Conservation (phyloP, 2,888 invertebrate genomes). For the Fragum fragum region DNA sequence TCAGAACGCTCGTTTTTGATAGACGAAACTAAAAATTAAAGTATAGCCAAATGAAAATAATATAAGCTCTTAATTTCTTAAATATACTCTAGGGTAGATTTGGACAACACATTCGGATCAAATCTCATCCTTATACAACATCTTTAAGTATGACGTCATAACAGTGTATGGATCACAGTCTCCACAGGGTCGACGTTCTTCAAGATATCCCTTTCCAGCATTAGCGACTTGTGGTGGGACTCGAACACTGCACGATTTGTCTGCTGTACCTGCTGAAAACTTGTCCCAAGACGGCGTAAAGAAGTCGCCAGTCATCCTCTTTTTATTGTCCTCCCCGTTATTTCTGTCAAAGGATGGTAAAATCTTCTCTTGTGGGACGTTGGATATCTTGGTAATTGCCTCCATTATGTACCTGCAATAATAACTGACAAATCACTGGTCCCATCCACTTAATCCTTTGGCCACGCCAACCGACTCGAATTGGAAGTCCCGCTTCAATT, state of each 20-base stretch:
- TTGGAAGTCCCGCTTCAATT: no score
- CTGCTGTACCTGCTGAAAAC: conserved; percentile 6
- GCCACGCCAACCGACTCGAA: no score
- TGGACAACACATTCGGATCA: no score
- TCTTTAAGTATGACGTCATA: conserved; percentile 23
- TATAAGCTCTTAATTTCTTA: no score
- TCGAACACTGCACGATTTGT: conserved; percentile 31
- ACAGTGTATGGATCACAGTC: conserved; percentile 42
- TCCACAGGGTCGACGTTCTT: conserved; percentile 34
- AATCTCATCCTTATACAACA: conserved; percentile 18
- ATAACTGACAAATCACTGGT: no score
- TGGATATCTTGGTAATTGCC: conserved; percentile 19
- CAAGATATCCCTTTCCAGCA: conserved; percentile 31
- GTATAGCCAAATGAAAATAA: no score
- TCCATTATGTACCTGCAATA: conserved; percentile 21
- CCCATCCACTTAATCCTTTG: no score
- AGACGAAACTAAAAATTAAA: no score
- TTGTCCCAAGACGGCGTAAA: conserved; percentile 13
- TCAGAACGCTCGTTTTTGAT: no score
- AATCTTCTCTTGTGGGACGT: conserved; percentile 17
- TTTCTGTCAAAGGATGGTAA: conserved; percentile 33
- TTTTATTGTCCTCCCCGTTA: conserved; percentile 36
- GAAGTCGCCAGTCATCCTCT: conserved; percentile 25
- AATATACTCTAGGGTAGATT: no score
- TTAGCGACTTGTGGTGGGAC: conserved; percentile 23